These are phyloP conservation scores for Eptesicus fuscus DNA, from an alignment of 2,113 vertebrate genomes.

Conservation along the genomic window DNA sequence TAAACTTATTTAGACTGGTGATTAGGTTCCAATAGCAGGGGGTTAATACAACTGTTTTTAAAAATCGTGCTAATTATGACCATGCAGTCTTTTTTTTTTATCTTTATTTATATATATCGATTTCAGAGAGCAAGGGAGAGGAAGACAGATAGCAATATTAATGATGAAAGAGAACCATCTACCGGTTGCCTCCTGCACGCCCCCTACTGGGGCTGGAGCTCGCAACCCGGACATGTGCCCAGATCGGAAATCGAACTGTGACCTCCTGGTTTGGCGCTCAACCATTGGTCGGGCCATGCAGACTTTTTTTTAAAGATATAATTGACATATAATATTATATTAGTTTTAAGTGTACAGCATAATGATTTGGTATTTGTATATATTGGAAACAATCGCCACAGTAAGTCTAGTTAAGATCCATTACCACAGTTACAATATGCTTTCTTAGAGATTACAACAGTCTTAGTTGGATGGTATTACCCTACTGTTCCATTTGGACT, in stretches of 20 bases:
- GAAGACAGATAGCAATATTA: too few species aligned
- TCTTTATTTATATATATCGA: too few species aligned
- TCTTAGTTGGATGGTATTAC: conserved; percentile 5
- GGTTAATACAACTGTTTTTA: conserved; percentile 5
- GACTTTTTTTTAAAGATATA: background rate
- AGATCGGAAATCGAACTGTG: too few species aligned
- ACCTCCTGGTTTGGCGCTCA: too few species aligned
- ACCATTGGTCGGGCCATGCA: background rate
- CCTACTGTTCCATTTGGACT: background rate
- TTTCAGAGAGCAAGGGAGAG: too few species aligned
- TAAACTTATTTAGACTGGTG: background rate
- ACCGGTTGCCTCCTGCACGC: too few species aligned
- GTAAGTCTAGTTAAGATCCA: background rate
- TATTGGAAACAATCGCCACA: background rate
- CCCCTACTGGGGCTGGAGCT: too few species aligned
- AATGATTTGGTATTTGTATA: background rate
- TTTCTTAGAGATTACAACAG: background rate
- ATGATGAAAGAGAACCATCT: too few species aligned
- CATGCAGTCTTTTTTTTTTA: background rate
- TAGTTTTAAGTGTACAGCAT: background rate
- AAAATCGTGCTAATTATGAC: background rate
- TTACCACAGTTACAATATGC: background rate
- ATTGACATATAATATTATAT: background rate
- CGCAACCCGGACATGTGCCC: too few species aligned
- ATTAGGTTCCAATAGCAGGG: background rate